Evolutionary conservation across 2,797 vertebrate species (phyloP).

Genomic region (Sitta carolinensis): DNA sequence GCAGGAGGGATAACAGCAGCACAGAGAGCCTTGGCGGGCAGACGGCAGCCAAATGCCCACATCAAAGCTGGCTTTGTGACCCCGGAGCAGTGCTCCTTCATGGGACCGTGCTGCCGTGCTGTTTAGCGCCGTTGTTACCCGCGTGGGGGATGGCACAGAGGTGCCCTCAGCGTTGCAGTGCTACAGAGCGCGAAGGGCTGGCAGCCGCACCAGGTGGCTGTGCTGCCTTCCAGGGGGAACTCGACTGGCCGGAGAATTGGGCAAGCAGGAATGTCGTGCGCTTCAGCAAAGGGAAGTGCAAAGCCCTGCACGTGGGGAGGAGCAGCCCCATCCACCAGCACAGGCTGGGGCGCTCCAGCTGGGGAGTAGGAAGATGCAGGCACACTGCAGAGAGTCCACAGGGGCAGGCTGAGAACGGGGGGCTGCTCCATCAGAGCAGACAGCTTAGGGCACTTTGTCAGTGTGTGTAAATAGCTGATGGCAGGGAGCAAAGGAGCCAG

Average conservation of each 20-base stretch:
- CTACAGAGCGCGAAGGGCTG: not conserved
- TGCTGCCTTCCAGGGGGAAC: not conserved
- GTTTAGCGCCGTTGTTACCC: not conserved
- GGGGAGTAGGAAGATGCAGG: not conserved
- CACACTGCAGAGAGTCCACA: not conserved
- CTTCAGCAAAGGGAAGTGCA: not conserved
- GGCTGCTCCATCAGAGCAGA: not conserved
- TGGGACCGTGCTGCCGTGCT: not conserved
- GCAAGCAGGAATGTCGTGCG: not conserved
- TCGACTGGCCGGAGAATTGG: rapidly evolving
- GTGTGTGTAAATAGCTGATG: not conserved
- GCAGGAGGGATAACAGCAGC: not conserved
- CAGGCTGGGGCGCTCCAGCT: not conserved
- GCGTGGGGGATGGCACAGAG: not conserved
- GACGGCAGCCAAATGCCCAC: not conserved
- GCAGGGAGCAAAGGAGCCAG: not conserved
- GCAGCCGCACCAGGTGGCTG: not conserved
- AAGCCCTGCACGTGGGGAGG: not conserved
- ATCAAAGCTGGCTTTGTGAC: not conserved
- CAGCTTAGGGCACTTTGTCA: not conserved
- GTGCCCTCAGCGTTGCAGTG: not conserved
- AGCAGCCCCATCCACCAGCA: not conserved
- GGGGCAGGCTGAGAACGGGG: not conserved
- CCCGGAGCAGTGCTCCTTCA: not conserved
- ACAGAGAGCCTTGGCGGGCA: not conserved